A percentile compares a stretch with the other conserved stretches of the same genome.
These are phyloP conservation scores for Aegotheles bennettii DNA, from an alignment of 2,113 vertebrate species.

Conservation along the genomic window DNA sequence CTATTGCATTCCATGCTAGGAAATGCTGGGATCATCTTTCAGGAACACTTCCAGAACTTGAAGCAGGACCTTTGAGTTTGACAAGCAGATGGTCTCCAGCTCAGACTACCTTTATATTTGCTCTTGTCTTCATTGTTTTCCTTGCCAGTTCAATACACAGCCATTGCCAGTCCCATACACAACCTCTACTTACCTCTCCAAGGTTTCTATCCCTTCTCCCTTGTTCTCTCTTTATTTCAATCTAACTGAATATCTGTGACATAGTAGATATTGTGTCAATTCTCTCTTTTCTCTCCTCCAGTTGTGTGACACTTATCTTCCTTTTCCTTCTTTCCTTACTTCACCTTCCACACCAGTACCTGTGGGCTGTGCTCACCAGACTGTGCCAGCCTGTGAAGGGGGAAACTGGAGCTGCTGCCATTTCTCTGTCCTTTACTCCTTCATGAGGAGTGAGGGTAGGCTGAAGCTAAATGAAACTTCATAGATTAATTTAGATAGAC, in stretches of 20 bases:
- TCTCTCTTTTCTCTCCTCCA: neutral
- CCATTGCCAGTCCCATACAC: neutral
- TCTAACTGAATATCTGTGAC: neutral
- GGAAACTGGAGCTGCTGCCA: neutral
- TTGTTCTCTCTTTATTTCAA: neutral
- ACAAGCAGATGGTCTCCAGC: neutral
- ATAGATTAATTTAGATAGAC: neutral
- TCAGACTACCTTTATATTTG: neutral
- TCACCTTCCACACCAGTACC: neutral
- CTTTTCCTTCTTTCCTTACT: neutral
- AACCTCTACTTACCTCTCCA: neutral
- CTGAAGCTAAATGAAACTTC: neutral
- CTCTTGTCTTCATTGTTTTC: neutral
- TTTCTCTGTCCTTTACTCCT: neutral
- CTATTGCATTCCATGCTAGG: neutral
- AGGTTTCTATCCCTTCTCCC: neutral
- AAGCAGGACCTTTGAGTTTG: neutral
- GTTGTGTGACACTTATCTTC: neutral
- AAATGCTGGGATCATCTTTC: neutral
- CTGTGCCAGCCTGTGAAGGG: neutral
- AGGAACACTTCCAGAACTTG: neutral
- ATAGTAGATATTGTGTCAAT: accelerated
- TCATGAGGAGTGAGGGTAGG: neutral
- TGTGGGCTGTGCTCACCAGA: neutral
- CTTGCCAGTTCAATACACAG: too few species aligned